Base-by-base conservation (phyloP, 2,888 invertebrate genomes). In the Pseudolycoriella hygida region DNA sequence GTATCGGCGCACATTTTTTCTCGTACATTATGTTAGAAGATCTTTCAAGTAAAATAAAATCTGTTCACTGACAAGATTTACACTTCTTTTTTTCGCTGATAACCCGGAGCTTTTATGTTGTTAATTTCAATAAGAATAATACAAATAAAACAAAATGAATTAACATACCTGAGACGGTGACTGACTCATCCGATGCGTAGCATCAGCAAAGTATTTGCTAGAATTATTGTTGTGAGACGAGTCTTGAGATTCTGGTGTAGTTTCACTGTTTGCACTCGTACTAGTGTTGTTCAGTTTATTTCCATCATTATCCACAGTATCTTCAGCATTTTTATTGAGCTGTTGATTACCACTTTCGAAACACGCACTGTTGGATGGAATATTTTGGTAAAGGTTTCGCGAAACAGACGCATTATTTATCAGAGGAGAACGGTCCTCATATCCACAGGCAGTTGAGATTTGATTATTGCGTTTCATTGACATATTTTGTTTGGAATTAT, bases 291-390 rank as follows among this genome's bases (percentile, higher is more conserved):
- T n/a, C n/a, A n/a, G n/a, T n/a, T n/a, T 25, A 8, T 25, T 25
- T 25, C 8, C 5, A 25, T 25, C 8, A 25, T 25, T 25, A 10
- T 34, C 34, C 17, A 8, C 18, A 4, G 12, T 12, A 18, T 40
- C 18, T 12, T 19, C 17, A 19, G 12, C 18, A 18, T 40, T 39
- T 17, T 39, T 40, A 40, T 40, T 40, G n/a, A 18, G 6, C 17
- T n/a, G 6, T 3, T 19, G 12, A 40, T 40, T 18, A 3, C n/a
- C 17, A 40, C 18, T 34, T 3, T 14, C 44, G 30, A 55, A 57
- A 38, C 57, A 52, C 41, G 54, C 57, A 52, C 53, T 56, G 37
- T 56, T 58, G 47, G 56, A 55, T 18, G 60, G 60, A 49, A 60
- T 57, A 51, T 59, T 62, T 52, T 60, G 58, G 49, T 62, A 59